Evolutionary conservation across 2,797 vertebrate species (phyloP).

Genomic region (Pipistrellus kuhlii): DNA sequence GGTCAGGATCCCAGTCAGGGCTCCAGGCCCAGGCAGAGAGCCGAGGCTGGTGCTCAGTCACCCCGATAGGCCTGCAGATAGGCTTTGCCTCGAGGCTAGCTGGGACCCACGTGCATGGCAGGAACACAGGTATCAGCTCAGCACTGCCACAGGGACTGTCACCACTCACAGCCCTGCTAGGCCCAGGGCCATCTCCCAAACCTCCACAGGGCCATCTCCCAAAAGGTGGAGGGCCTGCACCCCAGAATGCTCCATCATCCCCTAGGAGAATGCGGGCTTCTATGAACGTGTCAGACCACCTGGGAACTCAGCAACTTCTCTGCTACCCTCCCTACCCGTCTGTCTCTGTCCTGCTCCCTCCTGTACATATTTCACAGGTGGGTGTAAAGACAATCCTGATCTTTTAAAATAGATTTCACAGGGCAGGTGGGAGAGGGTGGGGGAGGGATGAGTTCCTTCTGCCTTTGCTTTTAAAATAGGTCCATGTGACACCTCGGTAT

Average conservation of each 20-base stretch:
- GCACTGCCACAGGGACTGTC: background rate
- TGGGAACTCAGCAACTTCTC: rapidly evolving
- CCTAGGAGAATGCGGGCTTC: rapidly evolving
- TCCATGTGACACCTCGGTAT: background rate
- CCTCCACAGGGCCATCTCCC: rapidly evolving
- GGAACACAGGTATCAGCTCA: too few relatives aligned
- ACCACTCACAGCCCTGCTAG: too few relatives aligned
- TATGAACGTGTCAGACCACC: background rate
- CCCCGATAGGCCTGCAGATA: rapidly evolving
- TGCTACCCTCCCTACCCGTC: rapidly evolving
- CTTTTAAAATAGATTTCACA: slow-evolving; percentile 70
- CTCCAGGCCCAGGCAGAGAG: background rate
- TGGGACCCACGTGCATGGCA: too few relatives aligned
- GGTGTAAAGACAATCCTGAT: slow-evolving; percentile 59
- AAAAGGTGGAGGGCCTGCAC: background rate
- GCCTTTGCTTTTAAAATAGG: slow-evolving; percentile 8
- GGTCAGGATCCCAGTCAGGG: background rate
- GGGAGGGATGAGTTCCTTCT: background rate
- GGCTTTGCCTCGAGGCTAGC: rapidly evolving
- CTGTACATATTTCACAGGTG: background rate
- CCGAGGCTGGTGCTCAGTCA: rapidly evolving
- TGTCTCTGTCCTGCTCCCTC: background rate
- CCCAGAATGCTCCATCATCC: background rate
- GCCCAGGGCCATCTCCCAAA: rapidly evolving
- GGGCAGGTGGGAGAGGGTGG: background rate